Base-by-base conservation (phyloP, 1,140 invertebrate genomes). In the Metaphire vulgaris region DNA sequence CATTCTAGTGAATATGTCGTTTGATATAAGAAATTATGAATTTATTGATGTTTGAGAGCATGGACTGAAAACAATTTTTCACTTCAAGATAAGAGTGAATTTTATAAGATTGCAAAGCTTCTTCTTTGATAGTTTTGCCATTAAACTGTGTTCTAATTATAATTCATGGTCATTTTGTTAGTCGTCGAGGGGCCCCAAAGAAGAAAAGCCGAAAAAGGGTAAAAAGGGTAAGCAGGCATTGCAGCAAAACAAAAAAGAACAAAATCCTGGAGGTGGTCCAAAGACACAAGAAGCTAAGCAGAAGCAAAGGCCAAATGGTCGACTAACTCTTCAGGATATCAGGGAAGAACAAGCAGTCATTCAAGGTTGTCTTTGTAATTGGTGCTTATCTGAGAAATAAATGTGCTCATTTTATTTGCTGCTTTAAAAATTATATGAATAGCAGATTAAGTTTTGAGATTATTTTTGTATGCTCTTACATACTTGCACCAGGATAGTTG, bases 161-260 rank as follows among this genome's bases (percentile, higher is more conserved):
- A 70, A 26, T 34, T 75, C 31, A 65, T 76, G 74, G 41, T 30
- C 67, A 76, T 33, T 6, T 70, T 70, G 64, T 26, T 70, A 33
- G 31, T 41, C 67, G 15, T 78, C 15, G 80, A 82, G 71, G 21
- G 41, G 41, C 41, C 41, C 41, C 6, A 83, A 82, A 74, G 80
- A 81, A 74, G 80, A 81, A 14, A 83, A 82, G 75, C 81, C 81
- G 74, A 81, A 81, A 71, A 83, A 83, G 73, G 83, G 80, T 30
- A 84, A 83, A 80, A 85, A 81, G 78, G 72, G 80, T 77, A 74
- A 76, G 73, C 77, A 79, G 30, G 74, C 72, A 71, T 77, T 76
- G 74, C 78, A 79, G 41, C 41, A 56, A 21, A 12, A 12, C 6
- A 56, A 56, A 56, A 56, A 56, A 12, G 21, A 56, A 56, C 41